These are phyloP conservation scores for Lichenostomus cassidix DNA, from an alignment of 2,113 vertebrate species.

Conservation along the genomic window DNA sequence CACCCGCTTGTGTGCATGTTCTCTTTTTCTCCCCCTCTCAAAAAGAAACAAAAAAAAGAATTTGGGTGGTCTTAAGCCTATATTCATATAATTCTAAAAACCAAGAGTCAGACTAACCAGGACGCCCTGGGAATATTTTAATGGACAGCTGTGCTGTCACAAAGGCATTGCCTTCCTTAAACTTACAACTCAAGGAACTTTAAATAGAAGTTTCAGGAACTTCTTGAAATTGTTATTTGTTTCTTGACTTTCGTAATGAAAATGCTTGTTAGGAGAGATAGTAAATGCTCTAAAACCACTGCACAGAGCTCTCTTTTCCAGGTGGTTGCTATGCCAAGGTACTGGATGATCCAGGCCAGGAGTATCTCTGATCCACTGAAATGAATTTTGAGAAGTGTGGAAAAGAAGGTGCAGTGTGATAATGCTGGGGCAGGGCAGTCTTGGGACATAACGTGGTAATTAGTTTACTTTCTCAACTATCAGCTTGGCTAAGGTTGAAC, in stretches of 20 bases:
- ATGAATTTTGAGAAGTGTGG: neutral
- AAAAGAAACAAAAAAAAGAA: neutral
- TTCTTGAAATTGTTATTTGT: constrained; percentile 44
- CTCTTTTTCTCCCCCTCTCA: neutral
- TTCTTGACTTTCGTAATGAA: constrained; percentile 53
- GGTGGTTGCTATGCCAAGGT: neutral
- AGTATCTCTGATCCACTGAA: neutral
- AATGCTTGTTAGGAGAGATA: neutral
- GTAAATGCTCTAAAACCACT: neutral
- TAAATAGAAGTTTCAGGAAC: constrained; percentile 37
- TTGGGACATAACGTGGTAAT: neutral
- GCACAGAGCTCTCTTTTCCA: neutral
- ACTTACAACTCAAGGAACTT: constrained; percentile 36
- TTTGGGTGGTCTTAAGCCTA: constrained; percentile 57
- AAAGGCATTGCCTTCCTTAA: constrained; percentile 22
- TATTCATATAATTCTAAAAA: constrained; percentile 52
- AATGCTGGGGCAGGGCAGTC: neutral
- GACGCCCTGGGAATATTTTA: constrained; percentile 48
- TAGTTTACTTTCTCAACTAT: constrained; percentile 41
- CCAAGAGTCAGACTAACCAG: constrained; percentile 3
- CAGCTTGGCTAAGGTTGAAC: neutral
- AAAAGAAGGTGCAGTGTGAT: neutral
- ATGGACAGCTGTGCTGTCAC: constrained; percentile 33
- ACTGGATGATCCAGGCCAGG: neutral
- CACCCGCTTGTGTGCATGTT: neutral